A percentile compares a stretch with the other conserved stretches of the same genome.
Conservation (phyloP, 2,113 vertebrate species). For the Corydoras sp. region DNA sequence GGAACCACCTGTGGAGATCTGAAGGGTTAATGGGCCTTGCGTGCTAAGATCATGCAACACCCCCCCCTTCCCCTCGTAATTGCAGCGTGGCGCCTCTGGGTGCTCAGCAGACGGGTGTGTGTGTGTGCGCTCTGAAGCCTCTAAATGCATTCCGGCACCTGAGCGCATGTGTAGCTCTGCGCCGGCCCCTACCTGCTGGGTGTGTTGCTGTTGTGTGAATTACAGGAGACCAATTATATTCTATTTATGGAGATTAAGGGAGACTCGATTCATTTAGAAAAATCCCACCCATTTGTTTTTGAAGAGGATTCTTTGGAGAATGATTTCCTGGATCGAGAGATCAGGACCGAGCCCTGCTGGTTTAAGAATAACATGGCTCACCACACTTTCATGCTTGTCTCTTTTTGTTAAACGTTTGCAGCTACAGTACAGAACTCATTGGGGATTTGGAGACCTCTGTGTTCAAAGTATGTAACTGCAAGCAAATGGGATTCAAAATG, state of each 20-base stretch:
- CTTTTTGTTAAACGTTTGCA: neutral
- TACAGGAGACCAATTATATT: constrained; percentile 16
- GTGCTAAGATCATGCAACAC: constrained; percentile 60
- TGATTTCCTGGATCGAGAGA: neutral
- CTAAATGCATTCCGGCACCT: constrained; percentile 29
- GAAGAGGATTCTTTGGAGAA: neutral
- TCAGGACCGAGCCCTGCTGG: constrained; percentile 7
- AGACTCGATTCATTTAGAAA: neutral
- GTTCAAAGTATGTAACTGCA: too few relatives aligned
- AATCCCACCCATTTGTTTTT: neutral
- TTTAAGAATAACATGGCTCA: neutral
- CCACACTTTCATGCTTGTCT: too few relatives aligned
- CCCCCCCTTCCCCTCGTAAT: constrained; percentile 48
- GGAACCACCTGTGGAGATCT: constrained; percentile 42
- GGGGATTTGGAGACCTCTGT: too few relatives aligned
- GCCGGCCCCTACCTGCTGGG: neutral
- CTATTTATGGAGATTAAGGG: constrained; percentile 9
- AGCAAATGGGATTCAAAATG: too few relatives aligned
- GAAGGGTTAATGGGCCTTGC: constrained; percentile 60
- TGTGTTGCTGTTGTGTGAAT: constrained; percentile 8
- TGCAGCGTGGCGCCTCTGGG: constrained; percentile 59
- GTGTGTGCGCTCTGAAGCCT: constrained; percentile 46
- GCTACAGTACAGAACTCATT: too few relatives aligned
- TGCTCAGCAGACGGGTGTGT: constrained; percentile 63
- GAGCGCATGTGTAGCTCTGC: neutral